Evolutionary conservation across 2,113 vertebrate genomes (phyloP).

Genomic region (Serilophus lunatus): DNA sequence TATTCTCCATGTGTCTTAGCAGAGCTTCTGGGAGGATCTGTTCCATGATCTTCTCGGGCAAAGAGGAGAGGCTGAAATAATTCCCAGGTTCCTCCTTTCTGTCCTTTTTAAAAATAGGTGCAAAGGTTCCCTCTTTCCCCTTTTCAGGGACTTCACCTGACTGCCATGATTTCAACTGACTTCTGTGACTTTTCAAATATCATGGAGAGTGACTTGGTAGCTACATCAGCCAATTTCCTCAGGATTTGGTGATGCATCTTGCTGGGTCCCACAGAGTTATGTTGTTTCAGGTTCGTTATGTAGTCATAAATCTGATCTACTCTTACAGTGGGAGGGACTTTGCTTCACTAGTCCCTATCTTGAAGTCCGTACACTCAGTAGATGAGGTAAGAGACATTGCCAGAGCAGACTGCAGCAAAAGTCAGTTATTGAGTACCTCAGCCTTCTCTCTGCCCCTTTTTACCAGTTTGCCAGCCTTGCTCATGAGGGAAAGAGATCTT

Average conservation of each 20-base stretch:
- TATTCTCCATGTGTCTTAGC: not conserved
- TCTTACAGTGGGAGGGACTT: not conserved
- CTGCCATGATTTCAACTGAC: not conserved
- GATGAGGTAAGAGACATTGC: not conserved
- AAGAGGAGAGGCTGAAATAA: not conserved
- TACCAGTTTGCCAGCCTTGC: not conserved
- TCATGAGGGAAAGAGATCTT: not conserved
- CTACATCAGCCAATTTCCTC: not conserved
- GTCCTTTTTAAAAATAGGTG: not conserved
- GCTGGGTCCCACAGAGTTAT: not conserved
- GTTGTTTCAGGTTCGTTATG: not conserved
- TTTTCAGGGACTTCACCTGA: not conserved
- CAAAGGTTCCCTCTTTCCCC: not conserved
- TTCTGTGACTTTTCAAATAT: not conserved
- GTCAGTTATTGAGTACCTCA: not conserved
- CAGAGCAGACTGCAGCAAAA: not conserved
- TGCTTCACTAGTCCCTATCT: not conserved
- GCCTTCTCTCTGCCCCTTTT: not conserved
- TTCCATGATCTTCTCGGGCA: not conserved
- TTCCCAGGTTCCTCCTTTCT: not conserved
- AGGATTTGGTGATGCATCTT: too few species aligned
- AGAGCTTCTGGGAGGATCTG: not conserved
- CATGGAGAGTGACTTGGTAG: accelerated
- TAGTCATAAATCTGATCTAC: not conserved
- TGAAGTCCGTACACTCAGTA: not conserved